Evolutionary conservation across 37 sponge, comb jelly and placozoan species (phyloP).

Genomic region (Geodia barretti): DNA sequence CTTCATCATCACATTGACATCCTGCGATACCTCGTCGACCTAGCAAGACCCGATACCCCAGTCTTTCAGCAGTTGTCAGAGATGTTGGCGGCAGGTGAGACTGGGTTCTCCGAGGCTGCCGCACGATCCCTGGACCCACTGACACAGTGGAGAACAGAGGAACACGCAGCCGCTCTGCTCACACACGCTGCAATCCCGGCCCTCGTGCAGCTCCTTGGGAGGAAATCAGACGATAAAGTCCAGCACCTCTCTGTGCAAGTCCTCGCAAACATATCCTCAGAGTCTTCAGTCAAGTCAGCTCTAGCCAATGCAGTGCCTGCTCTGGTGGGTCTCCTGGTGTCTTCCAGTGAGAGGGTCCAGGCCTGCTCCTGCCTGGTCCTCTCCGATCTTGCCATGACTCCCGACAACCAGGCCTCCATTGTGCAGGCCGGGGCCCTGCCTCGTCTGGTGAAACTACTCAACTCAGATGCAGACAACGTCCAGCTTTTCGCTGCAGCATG

Average conservation of each 20-base stretch:
- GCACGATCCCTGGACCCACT: constrained; percentile 71
- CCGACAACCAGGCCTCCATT: constrained; percentile 39
- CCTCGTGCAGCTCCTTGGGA: constrained; percentile 51
- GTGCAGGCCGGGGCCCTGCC: constrained; percentile 47
- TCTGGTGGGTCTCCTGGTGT: constrained; percentile 61
- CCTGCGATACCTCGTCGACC: constrained; percentile 61
- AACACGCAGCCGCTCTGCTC: not conserved
- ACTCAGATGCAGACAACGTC: constrained; percentile 49
- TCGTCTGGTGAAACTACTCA: constrained; percentile 48
- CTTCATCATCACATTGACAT: constrained; percentile 52
- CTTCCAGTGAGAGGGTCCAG: constrained; percentile 50
- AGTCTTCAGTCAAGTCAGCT: constrained; percentile 21
- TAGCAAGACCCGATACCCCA: constrained; percentile 13
- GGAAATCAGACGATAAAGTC: constrained; percentile 33
- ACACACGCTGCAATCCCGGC: constrained; percentile 6
- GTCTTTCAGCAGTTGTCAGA: constrained; percentile 57
- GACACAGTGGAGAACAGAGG: constrained; percentile 9
- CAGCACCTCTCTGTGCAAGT: constrained; percentile 59
- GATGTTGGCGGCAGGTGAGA: constrained; percentile 62
- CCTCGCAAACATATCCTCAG: constrained; percentile 59
- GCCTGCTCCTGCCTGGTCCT: constrained; percentile 58
- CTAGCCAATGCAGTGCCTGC: constrained; percentile 49
- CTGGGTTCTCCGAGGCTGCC: constrained; percentile 42
- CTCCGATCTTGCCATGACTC: constrained; percentile 53
- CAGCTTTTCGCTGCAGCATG: constrained; percentile 60